These are phyloP conservation scores for Oncorhynchus clarkii DNA, from an alignment of 2,113 vertebrate species.

Conservation along the genomic window DNA sequence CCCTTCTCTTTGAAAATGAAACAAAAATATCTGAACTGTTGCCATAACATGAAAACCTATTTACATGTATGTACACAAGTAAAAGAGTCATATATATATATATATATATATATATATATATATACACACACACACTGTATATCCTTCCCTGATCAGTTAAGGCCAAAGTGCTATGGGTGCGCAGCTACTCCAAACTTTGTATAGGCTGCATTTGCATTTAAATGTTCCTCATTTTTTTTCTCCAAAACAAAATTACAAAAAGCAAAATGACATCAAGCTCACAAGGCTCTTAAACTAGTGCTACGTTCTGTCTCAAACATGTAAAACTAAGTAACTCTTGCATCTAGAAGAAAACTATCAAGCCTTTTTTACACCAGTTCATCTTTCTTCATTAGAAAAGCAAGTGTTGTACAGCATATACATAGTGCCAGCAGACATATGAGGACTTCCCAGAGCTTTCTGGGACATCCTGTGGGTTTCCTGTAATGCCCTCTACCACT, in stretches of 20 bases:
- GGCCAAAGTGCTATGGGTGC: slow-evolving; percentile 69
- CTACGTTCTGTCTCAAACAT: slow-evolving; percentile 36
- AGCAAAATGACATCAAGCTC: neutral
- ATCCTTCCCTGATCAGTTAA: slow-evolving; percentile 78
- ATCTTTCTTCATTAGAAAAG: slow-evolving; percentile 40
- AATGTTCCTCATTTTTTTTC: slow-evolving; percentile 54
- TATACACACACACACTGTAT: no score
- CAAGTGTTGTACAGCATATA: slow-evolving; percentile 47
- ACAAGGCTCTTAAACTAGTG: slow-evolving; percentile 22
- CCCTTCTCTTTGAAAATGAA: slow-evolving; percentile 48
- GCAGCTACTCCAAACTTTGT: slow-evolving; percentile 36
- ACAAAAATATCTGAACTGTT: neutral
- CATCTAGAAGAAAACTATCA: slow-evolving; percentile 44
- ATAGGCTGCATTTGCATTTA: slow-evolving; percentile 60
- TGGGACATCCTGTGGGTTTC: slow-evolving; percentile 29
- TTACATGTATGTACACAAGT: slow-evolving; percentile 62
- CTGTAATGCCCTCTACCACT: slow-evolving; percentile 26
- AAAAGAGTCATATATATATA: slow-evolving; percentile 53
- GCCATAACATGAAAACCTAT: slow-evolving; percentile 38
- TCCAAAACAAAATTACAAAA: neutral
- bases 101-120: slow-evolving; percentile 40
- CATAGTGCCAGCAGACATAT: slow-evolving; percentile 29
- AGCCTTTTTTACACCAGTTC: neutral
- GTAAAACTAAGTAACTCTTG: slow-evolving; percentile 60
- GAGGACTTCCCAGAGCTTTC: slow-evolving; percentile 26